Base-by-base conservation (phyloP, 2,797 vertebrate species). In the Leucoraja ocellata region DNA sequence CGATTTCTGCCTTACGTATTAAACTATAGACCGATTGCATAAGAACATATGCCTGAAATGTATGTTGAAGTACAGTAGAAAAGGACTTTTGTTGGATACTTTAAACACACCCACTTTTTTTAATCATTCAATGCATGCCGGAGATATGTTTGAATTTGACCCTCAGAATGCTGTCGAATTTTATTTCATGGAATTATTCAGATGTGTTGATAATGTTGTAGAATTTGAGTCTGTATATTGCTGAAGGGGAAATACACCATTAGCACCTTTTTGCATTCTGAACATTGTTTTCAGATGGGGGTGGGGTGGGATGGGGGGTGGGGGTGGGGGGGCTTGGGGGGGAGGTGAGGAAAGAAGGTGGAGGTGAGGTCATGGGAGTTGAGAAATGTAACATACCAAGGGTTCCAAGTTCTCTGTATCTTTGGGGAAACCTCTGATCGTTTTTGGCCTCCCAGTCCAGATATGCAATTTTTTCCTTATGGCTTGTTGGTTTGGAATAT, bases 401-500 rank as follows among this genome's bases (percentile, higher is more conserved):
- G 71, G 90, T 28, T 91, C 90, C 90, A 91, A 92, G 90, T 92
- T 92, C 90, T 92, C 90, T 92, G 90, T 76, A 92, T 92, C 90
- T 92, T 92, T 92, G 90, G 90, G 90, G 71, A 92, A 92, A 92
- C 90, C 71, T 76, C 90, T 92, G 71, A 92, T 74, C 90, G 71
- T 73, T 92, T 74, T 92, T 74, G 90, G 90, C 71, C 13, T 92
- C 90, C 90, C 90, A 92, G 71, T 92, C 90, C 90, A 92, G 90
- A 92, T 92, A 92, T 73, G 90, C 90, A 92, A 76, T 92, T 73
- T 92, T 71, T 92, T 92, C 90, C 90, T 92, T 92, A 92, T 92
- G 71, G 90, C 90, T n/a, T 92, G 90, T 76, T 92, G 90, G 90
- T 92, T 92, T 92, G 90, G 90, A 92, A 92, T 92, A 92, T 92